phyloP scores from a whole-genome alignment of 2,888 invertebrate genomes.

The Pollenia griseotomentosa region DNA sequence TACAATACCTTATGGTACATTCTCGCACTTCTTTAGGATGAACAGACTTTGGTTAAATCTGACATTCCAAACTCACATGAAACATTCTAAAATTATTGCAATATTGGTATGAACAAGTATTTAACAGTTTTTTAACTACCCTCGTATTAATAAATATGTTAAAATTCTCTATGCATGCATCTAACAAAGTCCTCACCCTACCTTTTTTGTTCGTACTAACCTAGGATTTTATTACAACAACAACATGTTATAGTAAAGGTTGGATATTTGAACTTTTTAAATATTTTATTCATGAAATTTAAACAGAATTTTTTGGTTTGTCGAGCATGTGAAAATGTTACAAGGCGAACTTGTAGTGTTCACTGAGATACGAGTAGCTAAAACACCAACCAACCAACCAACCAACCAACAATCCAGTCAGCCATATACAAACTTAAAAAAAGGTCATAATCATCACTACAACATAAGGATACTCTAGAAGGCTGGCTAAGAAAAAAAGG shows the following conservation, averaged over 20 bases:
- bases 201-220: neutral
- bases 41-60: no score
- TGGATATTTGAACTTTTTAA: constrained; percentile 68
- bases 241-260: constrained; percentile 58
- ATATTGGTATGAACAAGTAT: neutral
- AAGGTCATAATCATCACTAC: constrained; percentile 50
- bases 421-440: constrained; percentile 15
- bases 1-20: no score
- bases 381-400: constrained; percentile 11
- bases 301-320: constrained; percentile 63
- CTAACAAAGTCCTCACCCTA: neutral
- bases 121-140: neutral
- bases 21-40: no score
- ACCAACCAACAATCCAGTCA: constrained; percentile 21
- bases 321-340: constrained; percentile 60
- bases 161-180: neutral
- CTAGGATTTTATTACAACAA: constrained; percentile 47
- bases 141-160: constrained; percentile 4
- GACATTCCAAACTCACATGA: no score
- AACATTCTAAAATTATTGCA: no score
- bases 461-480: constrained; percentile 43
- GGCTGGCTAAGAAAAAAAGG: constrained; percentile 25
- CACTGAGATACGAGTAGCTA: constrained; percentile 31
- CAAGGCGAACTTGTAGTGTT: constrained; percentile 50
- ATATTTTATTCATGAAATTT: constrained; percentile 72